A percentile compares a stretch with the other conserved stretches of the same genome.
These are phyloP conservation scores for Malurus alboscapulatus DNA, from an alignment of 2,113 vertebrate species.

Conservation along the genomic window DNA sequence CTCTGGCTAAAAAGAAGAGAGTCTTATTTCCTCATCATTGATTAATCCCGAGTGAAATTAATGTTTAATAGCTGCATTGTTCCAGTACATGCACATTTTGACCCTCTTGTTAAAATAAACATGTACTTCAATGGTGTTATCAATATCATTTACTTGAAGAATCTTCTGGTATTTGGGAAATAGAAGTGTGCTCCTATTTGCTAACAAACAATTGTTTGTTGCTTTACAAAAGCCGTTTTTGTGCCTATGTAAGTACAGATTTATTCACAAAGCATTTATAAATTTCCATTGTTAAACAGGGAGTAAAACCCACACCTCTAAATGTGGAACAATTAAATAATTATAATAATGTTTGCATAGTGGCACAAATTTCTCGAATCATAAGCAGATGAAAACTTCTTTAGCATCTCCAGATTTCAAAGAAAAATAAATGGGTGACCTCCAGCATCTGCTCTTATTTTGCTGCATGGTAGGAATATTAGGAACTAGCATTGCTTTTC, in stretches of 20 bases:
- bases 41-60: conserved; percentile 20
- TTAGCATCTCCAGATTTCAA: not conserved
- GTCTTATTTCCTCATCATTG: conserved; percentile 26
- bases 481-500: not conserved
- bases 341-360: not conserved
- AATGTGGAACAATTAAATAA: not conserved
- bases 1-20: conserved; percentile 14
- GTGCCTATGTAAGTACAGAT: not conserved
- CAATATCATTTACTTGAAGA: conserved; percentile 10
- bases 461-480: not conserved
- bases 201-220: not conserved
- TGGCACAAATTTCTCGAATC: not conserved
- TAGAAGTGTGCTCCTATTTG: not conserved
- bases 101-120: conserved; percentile 56
- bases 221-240: not conserved
- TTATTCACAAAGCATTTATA: not conserved
- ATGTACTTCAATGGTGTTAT: not conserved
- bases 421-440: not conserved
- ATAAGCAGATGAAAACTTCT: not conserved
- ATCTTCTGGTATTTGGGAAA: not conserved
- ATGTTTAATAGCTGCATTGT: conserved; percentile 47
- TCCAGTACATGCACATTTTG: conserved; percentile 24
- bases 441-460: not conserved
- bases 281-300: not conserved
- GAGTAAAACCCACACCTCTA: not conserved